These are phyloP conservation scores for Sebastes taczanowskii DNA, from an alignment of 2,797 vertebrate genomes.

Conservation along the genomic window DNA sequence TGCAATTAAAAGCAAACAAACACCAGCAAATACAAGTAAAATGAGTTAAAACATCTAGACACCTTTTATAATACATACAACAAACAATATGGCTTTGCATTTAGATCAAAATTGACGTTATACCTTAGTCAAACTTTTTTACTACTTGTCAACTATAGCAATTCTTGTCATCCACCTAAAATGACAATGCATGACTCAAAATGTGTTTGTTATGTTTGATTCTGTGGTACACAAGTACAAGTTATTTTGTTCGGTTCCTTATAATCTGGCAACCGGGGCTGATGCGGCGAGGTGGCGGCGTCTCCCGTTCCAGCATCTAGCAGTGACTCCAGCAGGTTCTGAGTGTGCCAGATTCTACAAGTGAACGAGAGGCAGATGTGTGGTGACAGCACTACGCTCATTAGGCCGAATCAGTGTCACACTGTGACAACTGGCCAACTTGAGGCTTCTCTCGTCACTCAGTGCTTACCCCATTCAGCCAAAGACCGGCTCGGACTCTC, in stretches of 20 bases:
- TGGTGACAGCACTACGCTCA: slow-evolving; percentile 84
- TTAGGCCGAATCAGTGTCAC: slow-evolving; percentile 87
- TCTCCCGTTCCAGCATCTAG: slow-evolving; percentile 79
- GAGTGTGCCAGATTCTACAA: slow-evolving; percentile 96
- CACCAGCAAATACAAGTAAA: neutral
- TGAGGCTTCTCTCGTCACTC: slow-evolving; percentile 78
- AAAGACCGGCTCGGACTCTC: slow-evolving; percentile 55
- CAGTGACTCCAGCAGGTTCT: slow-evolving; percentile 92
- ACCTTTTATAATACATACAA: neutral
- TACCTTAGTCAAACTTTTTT: neutral
- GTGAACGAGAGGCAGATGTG: slow-evolving; percentile 88
- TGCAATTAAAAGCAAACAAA: neutral
- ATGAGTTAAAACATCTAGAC: neutral
- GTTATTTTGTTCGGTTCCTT: slow-evolving; percentile 19
- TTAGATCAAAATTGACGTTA: neutral
- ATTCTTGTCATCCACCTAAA: neutral
- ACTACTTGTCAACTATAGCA: neutral
- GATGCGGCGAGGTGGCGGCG: slow-evolving; percentile 39
- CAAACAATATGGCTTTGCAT: neutral
- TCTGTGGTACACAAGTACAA: slow-evolving; percentile 11
- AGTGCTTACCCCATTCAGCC: slow-evolving; percentile 61
- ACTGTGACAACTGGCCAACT: slow-evolving; percentile 84
- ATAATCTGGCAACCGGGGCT: slow-evolving; percentile 41
- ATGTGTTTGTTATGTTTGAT: neutral
- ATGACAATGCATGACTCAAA: neutral